A percentile compares a stretch with the other conserved stretches of the same genome.
Conservation (phyloP, 2,888 invertebrate species). For the Plagiodera versicolora region DNA sequence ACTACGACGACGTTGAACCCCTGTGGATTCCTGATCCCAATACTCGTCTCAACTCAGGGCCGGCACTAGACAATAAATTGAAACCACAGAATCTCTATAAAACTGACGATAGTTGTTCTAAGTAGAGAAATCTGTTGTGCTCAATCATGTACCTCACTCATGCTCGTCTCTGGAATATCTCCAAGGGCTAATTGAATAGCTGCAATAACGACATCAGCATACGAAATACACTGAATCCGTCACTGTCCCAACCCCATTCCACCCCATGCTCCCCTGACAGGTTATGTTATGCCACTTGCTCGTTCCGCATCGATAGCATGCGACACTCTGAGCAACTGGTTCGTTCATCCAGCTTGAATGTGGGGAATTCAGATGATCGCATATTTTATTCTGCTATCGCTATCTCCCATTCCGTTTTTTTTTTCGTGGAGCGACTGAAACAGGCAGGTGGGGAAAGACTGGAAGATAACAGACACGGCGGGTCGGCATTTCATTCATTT, state of each 20-base stretch:
- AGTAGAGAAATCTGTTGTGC: no score
- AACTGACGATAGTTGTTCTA: no score
- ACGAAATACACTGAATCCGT: neutral
- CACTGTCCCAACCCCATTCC: neutral
- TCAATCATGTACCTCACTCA: no score
- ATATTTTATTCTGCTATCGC: constrained; percentile 13
- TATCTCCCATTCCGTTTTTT: neutral
- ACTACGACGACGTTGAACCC: no score
- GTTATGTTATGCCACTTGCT: neutral
- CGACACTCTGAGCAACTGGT: neutral
- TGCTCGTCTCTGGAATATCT: no score
- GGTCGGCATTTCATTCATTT: neutral
- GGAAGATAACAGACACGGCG: neutral
- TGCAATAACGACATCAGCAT: no score
- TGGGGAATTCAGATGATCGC: constrained; percentile 10
- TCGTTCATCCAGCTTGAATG: constrained; percentile 5
- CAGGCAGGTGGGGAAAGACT: neutral
- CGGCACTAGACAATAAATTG: no score
- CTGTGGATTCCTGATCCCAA: no score
- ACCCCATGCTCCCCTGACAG: neutral
- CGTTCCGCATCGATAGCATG: neutral
- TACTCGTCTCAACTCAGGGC: no score
- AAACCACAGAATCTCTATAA: no score
- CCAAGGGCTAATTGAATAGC: no score
- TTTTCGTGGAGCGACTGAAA: neutral